These are phyloP conservation scores for Danionella cerebrum DNA, from an alignment of 2,113 vertebrate species.

Conservation along the genomic window DNA sequence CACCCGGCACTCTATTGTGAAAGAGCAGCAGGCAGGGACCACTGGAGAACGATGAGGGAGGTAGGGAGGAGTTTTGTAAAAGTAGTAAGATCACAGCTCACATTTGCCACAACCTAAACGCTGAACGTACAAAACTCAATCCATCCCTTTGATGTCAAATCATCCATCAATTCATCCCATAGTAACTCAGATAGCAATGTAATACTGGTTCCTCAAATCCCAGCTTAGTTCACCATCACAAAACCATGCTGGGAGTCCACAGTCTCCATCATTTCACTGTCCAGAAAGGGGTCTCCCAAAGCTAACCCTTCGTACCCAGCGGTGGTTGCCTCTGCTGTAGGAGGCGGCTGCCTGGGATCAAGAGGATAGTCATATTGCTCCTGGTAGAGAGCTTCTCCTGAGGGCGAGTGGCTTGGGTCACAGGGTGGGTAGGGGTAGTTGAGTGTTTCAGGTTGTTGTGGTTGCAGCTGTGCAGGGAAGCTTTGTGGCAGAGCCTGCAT, in stretches of 20 bases:
- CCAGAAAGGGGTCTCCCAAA: slow-evolving; percentile 75
- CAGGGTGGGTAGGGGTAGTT: slow-evolving; percentile 68
- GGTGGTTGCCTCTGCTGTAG: slow-evolving; percentile 44
- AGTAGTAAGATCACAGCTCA: slow-evolving; percentile 28
- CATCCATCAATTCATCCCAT: neutral
- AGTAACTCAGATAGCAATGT: slow-evolving; percentile 47
- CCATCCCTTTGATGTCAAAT: slow-evolving; percentile 41
- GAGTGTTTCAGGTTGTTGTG: slow-evolving; percentile 44
- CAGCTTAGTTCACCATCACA: slow-evolving; percentile 84
- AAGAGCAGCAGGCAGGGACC: slow-evolving; percentile 40
- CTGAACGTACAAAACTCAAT: slow-evolving; percentile 43
- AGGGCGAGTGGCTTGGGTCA: slow-evolving; percentile 53
- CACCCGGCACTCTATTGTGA: slow-evolving; percentile 1
- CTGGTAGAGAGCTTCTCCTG: slow-evolving; percentile 59
- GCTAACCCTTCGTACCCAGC: slow-evolving; percentile 62
- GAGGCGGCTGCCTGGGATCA: slow-evolving; percentile 56
- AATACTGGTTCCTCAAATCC: slow-evolving; percentile 44
- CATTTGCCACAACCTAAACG: slow-evolving; percentile 51
- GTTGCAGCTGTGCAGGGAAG: slow-evolving; percentile 28
- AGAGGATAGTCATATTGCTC: slow-evolving; percentile 67
- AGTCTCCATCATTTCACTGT: slow-evolving; percentile 96
- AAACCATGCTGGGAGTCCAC: slow-evolving; percentile 94
- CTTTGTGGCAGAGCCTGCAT: slow-evolving; percentile 46
- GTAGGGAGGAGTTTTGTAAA: slow-evolving; percentile 54
- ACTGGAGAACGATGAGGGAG: slow-evolving; percentile 46